Conservation (phyloP, 1,140 invertebrate species). For the Triops cancriformis region DNA sequence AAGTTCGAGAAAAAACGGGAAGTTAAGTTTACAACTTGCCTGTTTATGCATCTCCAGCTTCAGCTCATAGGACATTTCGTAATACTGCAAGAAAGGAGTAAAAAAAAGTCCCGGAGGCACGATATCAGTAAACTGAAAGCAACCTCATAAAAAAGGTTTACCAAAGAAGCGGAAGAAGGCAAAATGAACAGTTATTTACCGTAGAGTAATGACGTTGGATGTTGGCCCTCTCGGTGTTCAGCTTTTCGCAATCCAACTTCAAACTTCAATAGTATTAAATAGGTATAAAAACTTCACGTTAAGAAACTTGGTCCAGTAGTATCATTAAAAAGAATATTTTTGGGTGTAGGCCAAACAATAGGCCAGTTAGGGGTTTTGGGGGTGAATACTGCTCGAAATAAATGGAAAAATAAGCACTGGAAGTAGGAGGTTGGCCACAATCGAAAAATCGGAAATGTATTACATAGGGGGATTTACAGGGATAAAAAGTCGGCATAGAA, state of each 20-base stretch:
- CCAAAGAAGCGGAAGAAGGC: neutral
- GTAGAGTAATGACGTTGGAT: constrained; percentile 96
- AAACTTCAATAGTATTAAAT: constrained; percentile 32
- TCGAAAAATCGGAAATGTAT: neutral
- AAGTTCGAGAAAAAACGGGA: no score
- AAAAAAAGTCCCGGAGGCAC: constrained; percentile 41
- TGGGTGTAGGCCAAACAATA: neutral
- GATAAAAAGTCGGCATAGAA: neutral
- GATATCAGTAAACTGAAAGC: neutral
- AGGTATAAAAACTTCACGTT: neutral
- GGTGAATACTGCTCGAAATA: neutral
- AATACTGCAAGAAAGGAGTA: no score
- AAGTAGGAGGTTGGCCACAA: neutral
- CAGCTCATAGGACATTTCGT: constrained; percentile 98
- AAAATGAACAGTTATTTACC: constrained; percentile 46
- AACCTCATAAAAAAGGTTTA: neutral
- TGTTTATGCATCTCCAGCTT: constrained; percentile 99
- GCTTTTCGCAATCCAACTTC: constrained; percentile 69
- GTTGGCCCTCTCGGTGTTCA: constrained; percentile 92
- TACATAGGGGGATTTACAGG: neutral
- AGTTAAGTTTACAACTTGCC: constrained; percentile 48
- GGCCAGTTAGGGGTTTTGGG: no score
- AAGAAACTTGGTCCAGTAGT: neutral
- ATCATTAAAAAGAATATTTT: neutral
- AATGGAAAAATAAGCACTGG: neutral